A percentile compares a stretch with the other conserved stretches of the same genome.
Evolutionary conservation across 2,888 invertebrate species (phyloP).

Genomic region (Melinopterus prodromus): DNA sequence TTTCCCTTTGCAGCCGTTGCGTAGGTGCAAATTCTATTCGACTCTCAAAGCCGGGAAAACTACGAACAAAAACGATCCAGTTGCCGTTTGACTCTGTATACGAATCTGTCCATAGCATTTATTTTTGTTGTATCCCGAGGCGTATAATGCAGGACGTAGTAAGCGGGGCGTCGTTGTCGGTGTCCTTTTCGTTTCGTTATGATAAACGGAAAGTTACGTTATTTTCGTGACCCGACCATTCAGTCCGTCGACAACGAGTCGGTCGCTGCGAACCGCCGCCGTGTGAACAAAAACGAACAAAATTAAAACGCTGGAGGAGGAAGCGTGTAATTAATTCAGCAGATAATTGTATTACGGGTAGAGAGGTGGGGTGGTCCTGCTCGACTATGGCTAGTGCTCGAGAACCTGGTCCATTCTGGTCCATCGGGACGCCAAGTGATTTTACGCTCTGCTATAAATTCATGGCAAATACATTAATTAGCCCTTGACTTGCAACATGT

Average conservation of each 20-base stretch:
- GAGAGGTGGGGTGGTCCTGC: constrained; percentile 46
- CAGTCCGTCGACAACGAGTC: not conserved
- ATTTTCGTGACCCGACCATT: not conserved
- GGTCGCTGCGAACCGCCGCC: not conserved
- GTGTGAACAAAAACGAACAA: constrained; percentile 16
- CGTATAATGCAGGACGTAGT: not conserved
- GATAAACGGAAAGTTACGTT: not conserved
- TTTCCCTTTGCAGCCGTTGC: not conserved
- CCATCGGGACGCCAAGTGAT: not conserved
- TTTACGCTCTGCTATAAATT: not conserved
- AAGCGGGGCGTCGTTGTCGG: not conserved
- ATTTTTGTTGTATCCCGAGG: not conserved
- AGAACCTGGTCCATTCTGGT: not conserved
- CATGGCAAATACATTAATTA: not conserved
- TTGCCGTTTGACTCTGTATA: not conserved
- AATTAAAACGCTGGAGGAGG: constrained; percentile 47
- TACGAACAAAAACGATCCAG: not conserved
- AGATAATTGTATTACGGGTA: constrained; percentile 51
- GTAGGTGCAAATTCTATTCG: not conserved
- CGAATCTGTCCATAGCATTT: not conserved
- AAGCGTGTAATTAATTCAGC: constrained; percentile 52
- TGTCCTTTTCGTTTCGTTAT: not conserved
- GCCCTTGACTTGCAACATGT: not conserved
- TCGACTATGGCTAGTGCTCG: constrained; percentile 24
- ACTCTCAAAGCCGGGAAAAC: not conserved